phyloP scores from a whole-genome alignment of 2,888 invertebrate genomes.

The Sinodicranocentrus sp. region DNA sequence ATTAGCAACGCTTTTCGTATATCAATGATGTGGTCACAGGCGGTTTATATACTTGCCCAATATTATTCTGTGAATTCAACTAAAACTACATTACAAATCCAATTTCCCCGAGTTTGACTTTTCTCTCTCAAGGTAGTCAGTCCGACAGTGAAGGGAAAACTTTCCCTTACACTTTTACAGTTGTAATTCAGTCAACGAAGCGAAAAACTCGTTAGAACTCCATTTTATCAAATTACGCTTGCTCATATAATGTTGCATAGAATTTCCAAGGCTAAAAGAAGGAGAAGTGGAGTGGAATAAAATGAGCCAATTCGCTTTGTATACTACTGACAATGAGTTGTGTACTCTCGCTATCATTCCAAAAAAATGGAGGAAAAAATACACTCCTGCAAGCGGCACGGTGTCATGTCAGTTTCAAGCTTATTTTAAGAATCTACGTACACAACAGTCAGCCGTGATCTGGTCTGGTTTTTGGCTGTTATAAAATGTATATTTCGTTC shows the following conservation, averaged over 20 bases:
- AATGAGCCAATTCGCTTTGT: background rate
- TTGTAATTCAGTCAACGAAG: background rate
- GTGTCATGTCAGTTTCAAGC: background rate
- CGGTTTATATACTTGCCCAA: background rate
- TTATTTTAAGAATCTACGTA: background rate
- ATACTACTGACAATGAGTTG: background rate
- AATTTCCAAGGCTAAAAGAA: background rate
- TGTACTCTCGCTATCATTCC: background rate
- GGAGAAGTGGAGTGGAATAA: background rate
- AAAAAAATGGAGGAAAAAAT: background rate
- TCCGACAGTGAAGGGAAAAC: background rate
- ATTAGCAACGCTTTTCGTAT: background rate
- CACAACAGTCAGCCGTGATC: background rate
- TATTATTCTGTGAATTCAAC: background rate
- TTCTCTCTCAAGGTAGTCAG: background rate
- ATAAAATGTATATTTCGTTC: background rate
- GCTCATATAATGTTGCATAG: background rate
- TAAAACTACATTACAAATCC: background rate
- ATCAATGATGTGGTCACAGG: background rate
- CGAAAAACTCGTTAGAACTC: background rate
- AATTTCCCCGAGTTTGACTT: background rate
- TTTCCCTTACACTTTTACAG: background rate
- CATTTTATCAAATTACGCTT: background rate
- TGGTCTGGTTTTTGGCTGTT: background rate
- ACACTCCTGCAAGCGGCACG: background rate